Conservation (phyloP, 2,888 invertebrate species). For the Timandra comae region DNA sequence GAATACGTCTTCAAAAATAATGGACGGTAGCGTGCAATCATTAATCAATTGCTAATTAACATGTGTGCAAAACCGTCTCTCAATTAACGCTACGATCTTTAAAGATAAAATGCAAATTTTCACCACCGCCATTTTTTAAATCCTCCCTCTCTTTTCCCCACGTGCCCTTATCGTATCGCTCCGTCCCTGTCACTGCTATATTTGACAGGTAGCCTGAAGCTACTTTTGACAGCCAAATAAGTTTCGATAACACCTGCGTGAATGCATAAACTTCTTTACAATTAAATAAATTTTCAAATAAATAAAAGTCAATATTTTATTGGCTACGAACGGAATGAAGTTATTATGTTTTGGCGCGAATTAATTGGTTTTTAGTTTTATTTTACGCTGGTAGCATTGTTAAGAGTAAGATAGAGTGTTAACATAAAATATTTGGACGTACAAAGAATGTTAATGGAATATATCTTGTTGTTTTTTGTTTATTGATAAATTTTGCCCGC, state of each 20-base stretch:
- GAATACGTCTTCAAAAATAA: slow-evolving; percentile 24
- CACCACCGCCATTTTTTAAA: slow-evolving; percentile 37
- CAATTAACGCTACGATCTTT: slow-evolving; percentile 59
- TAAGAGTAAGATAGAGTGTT: slow-evolving; percentile 31
- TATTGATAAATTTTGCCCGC: slow-evolving; percentile 10
- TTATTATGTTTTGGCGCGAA: slow-evolving; percentile 15
- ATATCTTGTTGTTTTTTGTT: slow-evolving; percentile 17
- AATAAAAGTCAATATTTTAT: slow-evolving; percentile 35
- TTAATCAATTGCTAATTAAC: slow-evolving; percentile 67
- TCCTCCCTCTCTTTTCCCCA: slow-evolving; percentile 27
- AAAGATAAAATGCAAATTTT: slow-evolving; percentile 59
- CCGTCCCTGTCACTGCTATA: slow-evolving; percentile 21
- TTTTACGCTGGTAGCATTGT: slow-evolving; percentile 21
- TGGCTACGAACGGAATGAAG: slow-evolving; percentile 6
- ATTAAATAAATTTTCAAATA: slow-evolving; percentile 38
- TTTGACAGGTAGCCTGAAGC: slow-evolving; percentile 20
- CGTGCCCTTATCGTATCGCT: slow-evolving; percentile 10
- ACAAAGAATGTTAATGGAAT: slow-evolving; percentile 31
- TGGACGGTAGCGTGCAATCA: slow-evolving; percentile 47
- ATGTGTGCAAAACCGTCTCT: slow-evolving; percentile 43
- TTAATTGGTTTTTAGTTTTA: slow-evolving; percentile 15
- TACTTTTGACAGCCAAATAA: slow-evolving; percentile 21
- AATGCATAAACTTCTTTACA: slow-evolving; percentile 20
- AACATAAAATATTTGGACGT: slow-evolving; percentile 47
- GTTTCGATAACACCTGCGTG: slow-evolving; percentile 37